These are phyloP conservation scores for Diaperis boleti DNA, from an alignment of 2,888 invertebrate species.

Conservation along the genomic window DNA sequence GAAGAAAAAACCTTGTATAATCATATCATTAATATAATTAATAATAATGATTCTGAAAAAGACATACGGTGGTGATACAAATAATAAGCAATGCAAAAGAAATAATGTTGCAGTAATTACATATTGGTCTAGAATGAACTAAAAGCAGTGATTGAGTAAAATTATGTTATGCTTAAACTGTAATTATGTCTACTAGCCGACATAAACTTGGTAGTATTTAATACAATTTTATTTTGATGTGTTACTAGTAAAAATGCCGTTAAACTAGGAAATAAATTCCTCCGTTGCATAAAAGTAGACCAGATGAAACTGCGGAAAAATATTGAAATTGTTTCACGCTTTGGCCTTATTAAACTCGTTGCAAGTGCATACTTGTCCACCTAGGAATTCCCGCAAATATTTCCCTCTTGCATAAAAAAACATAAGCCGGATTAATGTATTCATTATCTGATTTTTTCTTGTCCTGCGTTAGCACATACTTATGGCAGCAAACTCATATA, in stretches of 20 bases:
- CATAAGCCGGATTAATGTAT: constrained; percentile 37
- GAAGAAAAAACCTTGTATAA: too few species aligned
- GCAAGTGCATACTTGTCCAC: constrained; percentile 15
- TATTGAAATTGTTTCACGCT: constrained; percentile 2
- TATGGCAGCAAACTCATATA: constrained; percentile 9
- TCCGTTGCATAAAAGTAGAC: constrained; percentile 28
- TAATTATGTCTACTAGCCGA: constrained; percentile 4
- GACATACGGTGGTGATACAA: too few species aligned
- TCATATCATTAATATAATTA: too few species aligned
- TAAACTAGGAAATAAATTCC: constrained; percentile 32
- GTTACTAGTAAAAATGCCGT: constrained; percentile 25
- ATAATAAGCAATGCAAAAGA: too few species aligned
- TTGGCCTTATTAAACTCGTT: constrained; percentile 1
- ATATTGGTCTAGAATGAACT: too few species aligned
- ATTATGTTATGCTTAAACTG: constrained; percentile 7
- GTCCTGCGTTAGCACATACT: constrained; percentile 31
- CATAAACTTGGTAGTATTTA: too few species aligned
- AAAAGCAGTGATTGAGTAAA: neutral
- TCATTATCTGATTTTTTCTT: constrained; percentile 38
- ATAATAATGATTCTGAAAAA: too few species aligned
- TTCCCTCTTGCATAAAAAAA: constrained; percentile 18
- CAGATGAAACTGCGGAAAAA: constrained; percentile 14
- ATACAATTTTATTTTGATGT: too few species aligned
- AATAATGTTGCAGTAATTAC: too few species aligned
- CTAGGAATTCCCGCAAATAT: constrained; percentile 24